These are phyloP conservation scores for Tyrannus savana DNA, from an alignment of 2,113 vertebrate genomes.

Conservation along the genomic window DNA sequence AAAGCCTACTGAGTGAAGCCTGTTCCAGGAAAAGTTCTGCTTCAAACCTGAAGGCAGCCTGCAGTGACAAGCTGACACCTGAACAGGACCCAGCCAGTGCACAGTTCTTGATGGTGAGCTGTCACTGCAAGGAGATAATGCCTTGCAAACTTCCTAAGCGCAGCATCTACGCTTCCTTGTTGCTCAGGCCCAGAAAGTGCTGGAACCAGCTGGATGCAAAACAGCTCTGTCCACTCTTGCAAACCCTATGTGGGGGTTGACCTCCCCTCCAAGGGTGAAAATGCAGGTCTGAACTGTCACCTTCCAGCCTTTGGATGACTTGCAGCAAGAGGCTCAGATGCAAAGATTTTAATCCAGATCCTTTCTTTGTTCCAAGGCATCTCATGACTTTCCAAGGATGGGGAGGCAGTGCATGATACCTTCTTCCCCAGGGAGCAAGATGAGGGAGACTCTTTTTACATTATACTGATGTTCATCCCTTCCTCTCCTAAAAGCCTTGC, in stretches of 20 bases:
- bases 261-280: neutral
- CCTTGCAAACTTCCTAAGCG: neutral
- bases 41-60: conserved; percentile 24
- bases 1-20: conserved; percentile 33
- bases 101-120: neutral
- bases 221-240: neutral
- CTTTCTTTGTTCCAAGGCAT: conserved; percentile 9
- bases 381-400: neutral
- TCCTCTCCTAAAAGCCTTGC: neutral
- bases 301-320: neutral
- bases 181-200: neutral
- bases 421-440: neutral
- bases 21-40: conserved; percentile 35
- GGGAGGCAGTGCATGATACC: neutral
- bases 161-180: neutral
- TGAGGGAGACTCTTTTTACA: neutral
- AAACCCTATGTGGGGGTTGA: neutral
- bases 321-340: conserved; percentile 24
- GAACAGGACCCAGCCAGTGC: neutral
- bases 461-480: neutral
- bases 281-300: neutral
- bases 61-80: neutral
- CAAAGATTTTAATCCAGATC: neutral
- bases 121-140: neutral
- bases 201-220: neutral